Evolutionary conservation across 2,113 vertebrate species (phyloP).

Genomic region (Haemorhous mexicanus): DNA sequence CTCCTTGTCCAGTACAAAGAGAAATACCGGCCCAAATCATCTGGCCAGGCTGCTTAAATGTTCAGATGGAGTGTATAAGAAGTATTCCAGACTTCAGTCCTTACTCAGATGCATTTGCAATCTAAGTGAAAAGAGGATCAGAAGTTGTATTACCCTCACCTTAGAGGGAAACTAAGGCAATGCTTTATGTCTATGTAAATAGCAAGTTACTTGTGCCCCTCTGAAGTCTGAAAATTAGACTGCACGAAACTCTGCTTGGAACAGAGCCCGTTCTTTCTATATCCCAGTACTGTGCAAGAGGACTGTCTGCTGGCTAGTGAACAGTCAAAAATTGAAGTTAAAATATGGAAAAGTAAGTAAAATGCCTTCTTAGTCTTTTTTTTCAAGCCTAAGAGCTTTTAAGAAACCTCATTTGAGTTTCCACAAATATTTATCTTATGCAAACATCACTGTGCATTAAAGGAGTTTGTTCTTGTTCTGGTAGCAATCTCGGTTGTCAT

Average conservation of each 20-base stretch:
- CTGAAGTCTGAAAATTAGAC: neutral
- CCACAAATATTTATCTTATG: conserved; percentile 19
- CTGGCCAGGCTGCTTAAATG: neutral
- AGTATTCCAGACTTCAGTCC: neutral
- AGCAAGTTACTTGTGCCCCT: neutral
- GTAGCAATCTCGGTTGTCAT: neutral
- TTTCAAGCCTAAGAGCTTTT: conserved; percentile 6
- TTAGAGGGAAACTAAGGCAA: neutral
- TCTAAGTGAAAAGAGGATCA: neutral
- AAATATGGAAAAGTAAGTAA: neutral
- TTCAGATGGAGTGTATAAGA: neutral
- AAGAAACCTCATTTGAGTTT: neutral
- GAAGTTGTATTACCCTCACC: neutral
- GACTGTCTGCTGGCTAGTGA: neutral
- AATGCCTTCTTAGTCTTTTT: neutral
- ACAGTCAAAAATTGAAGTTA: neutral
- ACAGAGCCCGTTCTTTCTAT: neutral
- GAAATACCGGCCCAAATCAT: neutral
- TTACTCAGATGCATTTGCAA: neutral
- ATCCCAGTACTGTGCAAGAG: neutral
- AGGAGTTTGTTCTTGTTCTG: conserved; percentile 32
- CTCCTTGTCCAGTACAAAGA: neutral
- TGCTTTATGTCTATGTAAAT: neutral
- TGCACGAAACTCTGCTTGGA: neutral
- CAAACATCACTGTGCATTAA: conserved; percentile 24